These are phyloP conservation scores for Chrysaora quinquecirrha DNA, from an alignment of 30 jellyfish, hydroid and myxozoan genomes.

Conservation along the genomic window DNA sequence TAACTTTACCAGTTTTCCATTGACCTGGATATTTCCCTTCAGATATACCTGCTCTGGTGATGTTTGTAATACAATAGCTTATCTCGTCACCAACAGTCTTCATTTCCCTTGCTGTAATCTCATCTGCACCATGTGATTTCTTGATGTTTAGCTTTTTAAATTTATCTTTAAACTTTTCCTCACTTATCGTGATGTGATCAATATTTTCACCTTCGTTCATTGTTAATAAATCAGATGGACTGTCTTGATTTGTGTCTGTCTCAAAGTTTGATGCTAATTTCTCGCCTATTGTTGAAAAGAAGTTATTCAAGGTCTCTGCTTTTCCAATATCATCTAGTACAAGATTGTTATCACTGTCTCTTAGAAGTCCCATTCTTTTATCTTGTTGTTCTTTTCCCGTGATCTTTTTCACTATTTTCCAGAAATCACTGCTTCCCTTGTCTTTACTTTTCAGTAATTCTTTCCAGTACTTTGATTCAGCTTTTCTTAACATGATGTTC, in stretches of 20 bases:
- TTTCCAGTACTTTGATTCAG: constrained; percentile 2
- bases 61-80: neutral
- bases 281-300: constrained; percentile 6
- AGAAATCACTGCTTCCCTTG: neutral
- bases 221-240: no score
- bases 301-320: neutral
- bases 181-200: no score
- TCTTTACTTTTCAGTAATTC: neutral
- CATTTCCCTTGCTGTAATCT: constrained; percentile 14
- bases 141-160: no score
- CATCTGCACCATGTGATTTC: no score
- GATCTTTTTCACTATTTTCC: constrained; percentile 2
- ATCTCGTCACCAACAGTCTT: constrained; percentile 7
- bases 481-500: neutral
- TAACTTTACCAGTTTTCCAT: neutral
- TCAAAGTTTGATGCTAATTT: neutral
- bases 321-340: neutral
- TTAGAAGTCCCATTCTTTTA: neutral
- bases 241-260: no score
- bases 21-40: neutral
- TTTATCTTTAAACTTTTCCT: no score
- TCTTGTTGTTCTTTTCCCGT: neutral
- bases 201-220: no score
- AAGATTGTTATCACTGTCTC: neutral
- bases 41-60: constrained; percentile 5